Conservation (phyloP, 2,888 invertebrate species). For the Trichopoda pennipes region DNA sequence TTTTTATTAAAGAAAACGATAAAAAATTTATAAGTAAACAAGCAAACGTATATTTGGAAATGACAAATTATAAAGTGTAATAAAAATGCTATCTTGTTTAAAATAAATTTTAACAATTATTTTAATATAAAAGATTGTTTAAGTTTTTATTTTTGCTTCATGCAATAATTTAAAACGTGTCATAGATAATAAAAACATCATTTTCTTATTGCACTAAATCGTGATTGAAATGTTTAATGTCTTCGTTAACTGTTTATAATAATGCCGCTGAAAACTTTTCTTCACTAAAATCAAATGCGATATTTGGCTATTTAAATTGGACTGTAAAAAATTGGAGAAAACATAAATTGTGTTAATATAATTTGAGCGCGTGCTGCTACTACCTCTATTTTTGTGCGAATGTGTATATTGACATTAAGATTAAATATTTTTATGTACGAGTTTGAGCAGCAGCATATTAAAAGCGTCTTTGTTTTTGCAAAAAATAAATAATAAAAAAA, state of each 20-base stretch:
- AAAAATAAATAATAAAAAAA: too few species aligned
- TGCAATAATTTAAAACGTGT: slow-evolving; percentile 34
- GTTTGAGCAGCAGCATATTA: too few species aligned
- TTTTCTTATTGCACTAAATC: slow-evolving; percentile 49
- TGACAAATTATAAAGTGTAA: neutral
- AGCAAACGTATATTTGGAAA: neutral
- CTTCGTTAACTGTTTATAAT: slow-evolving; percentile 23
- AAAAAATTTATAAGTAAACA: too few species aligned
- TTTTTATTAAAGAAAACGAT: neutral
- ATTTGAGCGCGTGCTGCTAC: slow-evolving; percentile 7
- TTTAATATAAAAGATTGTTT: neutral
- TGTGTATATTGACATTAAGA: slow-evolving; percentile 26
- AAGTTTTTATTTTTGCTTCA: neutral
- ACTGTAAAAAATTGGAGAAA: slow-evolving; percentile 31
- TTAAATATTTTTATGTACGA: slow-evolving; percentile 28
- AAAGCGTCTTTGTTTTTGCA: too few species aligned
- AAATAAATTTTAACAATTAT: neutral
- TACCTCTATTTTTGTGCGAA: neutral
- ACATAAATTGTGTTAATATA: slow-evolving; percentile 49
- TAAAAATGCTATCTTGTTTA: neutral
- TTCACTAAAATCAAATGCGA: slow-evolving; percentile 13
- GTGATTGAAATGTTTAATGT: slow-evolving; percentile 61
- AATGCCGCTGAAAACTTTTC: slow-evolving; percentile 43
- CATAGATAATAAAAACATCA: slow-evolving; percentile 33
- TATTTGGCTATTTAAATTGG: slow-evolving; percentile 38